Conservation (phyloP, 2,113 vertebrate genomes). For the Oreocharis arfaki region DNA sequence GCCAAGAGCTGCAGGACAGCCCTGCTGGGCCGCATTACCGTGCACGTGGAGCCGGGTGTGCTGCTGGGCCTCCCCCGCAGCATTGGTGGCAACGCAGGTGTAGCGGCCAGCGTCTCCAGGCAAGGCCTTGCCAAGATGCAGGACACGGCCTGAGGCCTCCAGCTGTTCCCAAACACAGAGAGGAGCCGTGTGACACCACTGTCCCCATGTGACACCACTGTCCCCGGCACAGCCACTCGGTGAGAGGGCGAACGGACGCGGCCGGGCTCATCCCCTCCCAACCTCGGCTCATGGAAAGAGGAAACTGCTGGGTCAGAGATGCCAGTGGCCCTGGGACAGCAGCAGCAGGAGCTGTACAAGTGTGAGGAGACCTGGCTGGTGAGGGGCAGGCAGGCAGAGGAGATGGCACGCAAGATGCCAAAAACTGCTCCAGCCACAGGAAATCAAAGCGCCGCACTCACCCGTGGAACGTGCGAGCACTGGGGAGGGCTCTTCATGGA, state of each 20-base stretch:
- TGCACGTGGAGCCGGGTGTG: constrained; percentile 84
- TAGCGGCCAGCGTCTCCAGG: constrained; percentile 87
- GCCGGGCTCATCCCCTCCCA: neutral
- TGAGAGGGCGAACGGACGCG: neutral
- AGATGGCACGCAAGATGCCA: neutral
- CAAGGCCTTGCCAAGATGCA: constrained; percentile 78
- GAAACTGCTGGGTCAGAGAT: neutral
- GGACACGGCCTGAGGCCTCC: constrained; percentile 84
- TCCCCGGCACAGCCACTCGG: neutral
- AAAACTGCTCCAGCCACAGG: neutral
- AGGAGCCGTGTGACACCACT: neutral
- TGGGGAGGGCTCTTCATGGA: neutral
- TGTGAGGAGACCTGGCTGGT: neutral
- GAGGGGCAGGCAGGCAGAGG: neutral
- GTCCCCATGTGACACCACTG: neutral
- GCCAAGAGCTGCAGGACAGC: neutral
- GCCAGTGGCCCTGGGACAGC: neutral
- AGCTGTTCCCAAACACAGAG: constrained; percentile 79
- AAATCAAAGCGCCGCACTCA: neutral
- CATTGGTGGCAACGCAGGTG: constrained; percentile 92
- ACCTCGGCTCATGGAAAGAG: rapidly evolving
- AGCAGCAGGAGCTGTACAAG: neutral
- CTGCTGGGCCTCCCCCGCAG: constrained; percentile 90
- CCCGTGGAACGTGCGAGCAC: neutral
- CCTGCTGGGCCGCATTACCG: constrained; percentile 68